A percentile compares a stretch with the other conserved stretches of the same genome.
phyloP scores from a whole-genome alignment of 2,888 invertebrate genomes.

The Synergus laeviventris region DNA sequence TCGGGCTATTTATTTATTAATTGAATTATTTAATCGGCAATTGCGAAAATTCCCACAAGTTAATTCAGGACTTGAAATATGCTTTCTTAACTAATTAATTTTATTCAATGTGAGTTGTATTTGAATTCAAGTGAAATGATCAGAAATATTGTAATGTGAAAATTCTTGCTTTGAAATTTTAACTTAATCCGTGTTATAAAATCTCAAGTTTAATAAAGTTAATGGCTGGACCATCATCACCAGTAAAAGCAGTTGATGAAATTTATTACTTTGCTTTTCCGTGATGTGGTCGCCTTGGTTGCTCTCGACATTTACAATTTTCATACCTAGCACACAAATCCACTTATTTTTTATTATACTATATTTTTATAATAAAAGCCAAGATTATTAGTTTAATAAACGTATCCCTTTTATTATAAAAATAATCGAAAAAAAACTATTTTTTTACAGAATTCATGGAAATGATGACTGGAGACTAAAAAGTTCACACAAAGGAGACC shows the following conservation, averaged over 20 bases:
- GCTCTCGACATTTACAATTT: slow-evolving; percentile 2
- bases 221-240: not conserved
- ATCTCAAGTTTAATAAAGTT: slow-evolving; percentile 14
- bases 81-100: not conserved
- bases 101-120: not conserved
- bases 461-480: slow-evolving; percentile 88
- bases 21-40: slow-evolving; percentile 6
- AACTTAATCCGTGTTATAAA: not conserved
- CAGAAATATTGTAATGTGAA: not conserved
- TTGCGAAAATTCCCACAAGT: not conserved
- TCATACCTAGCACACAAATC: too few species aligned
- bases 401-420: not conserved
- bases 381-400: slow-evolving; percentile 9
- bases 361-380: not conserved
- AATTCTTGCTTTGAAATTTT: not conserved
- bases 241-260: slow-evolving; percentile 1
- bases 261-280: slow-evolving; percentile 35
- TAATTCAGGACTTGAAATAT: not conserved
- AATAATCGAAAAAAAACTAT: slow-evolving; percentile 13
- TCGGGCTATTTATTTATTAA: not conserved
- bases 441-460: slow-evolving; percentile 84
- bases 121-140: not conserved
- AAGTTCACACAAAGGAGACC: not conserved
- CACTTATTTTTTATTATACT: slow-evolving; percentile 5
- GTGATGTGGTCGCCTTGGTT: slow-evolving; percentile 14